Percentiles rank a stretch among this genome's conserved stretches.
phyloP scores from a whole-genome alignment of 2,888 invertebrate genomes.

The Aspidiotus rigidus region DNA sequence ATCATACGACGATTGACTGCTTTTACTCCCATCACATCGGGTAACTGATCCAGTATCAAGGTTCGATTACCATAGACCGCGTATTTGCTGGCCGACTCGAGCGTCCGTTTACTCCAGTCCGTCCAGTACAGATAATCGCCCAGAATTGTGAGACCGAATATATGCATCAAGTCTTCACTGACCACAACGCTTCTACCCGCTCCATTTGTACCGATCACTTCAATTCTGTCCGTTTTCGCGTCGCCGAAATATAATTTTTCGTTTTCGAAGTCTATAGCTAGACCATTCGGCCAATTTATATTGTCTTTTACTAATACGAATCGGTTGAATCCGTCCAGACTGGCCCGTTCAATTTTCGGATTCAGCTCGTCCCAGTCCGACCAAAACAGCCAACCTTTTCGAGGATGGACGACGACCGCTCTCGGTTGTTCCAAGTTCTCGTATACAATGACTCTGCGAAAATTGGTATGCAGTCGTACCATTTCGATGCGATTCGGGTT shows the following conservation, averaged over 20 bases:
- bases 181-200: slow-evolving; percentile 66
- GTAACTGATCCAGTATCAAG: slow-evolving; percentile 71
- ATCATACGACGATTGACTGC: slow-evolving; percentile 54
- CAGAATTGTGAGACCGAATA: slow-evolving; percentile 75
- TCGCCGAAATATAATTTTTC: slow-evolving; percentile 81
- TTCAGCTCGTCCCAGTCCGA: slow-evolving; percentile 81
- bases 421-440: slow-evolving; percentile 79
- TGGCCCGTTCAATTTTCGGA: slow-evolving; percentile 79
- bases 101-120: slow-evolving; percentile 84
- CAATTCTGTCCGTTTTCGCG: slow-evolving; percentile 80
- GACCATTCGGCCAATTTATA: slow-evolving; percentile 81
- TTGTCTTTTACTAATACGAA: slow-evolving; percentile 55
- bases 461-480: slow-evolving; percentile 67
- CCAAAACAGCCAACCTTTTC: slow-evolving; percentile 85
- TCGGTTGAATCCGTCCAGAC: slow-evolving; percentile 69
- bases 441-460: slow-evolving; percentile 61
- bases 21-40: slow-evolving; percentile 84
- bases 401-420: slow-evolving; percentile 82
- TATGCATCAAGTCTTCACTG: slow-evolving; percentile 73
- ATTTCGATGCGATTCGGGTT: slow-evolving; percentile 85
- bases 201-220: slow-evolving; percentile 75
- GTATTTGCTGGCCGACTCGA: slow-evolving; percentile 77
- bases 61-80: slow-evolving; percentile 51
- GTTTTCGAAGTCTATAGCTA: slow-evolving; percentile 55
- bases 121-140: slow-evolving; percentile 92